phyloP scores from a whole-genome alignment of 2,888 invertebrate species.

The Isotomurus palustris region DNA sequence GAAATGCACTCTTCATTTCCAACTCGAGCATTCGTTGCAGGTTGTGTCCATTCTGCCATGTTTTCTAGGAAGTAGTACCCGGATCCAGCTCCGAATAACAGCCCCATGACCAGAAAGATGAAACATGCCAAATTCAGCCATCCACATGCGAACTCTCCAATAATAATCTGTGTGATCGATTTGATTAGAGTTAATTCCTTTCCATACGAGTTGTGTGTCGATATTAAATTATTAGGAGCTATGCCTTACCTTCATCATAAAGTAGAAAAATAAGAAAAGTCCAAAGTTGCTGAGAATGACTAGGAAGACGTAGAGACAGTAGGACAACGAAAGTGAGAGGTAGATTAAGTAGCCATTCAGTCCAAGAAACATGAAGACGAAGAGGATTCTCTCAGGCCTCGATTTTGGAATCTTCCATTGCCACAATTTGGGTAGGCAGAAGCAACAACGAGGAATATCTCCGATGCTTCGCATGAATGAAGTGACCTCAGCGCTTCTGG shows the following conservation, averaged over 20 bases:
- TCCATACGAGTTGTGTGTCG: too few species aligned
- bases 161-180: neutral
- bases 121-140: slow-evolving; percentile 2
- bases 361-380: neutral
- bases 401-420: slow-evolving; percentile 7
- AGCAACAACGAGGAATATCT: slow-evolving; percentile 6
- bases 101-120: neutral
- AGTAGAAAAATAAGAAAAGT: slow-evolving; percentile 1
- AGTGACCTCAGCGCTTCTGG: neutral
- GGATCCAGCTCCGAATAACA: neutral
- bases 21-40: neutral
- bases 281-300: slow-evolving; percentile 1
- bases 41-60: neutral
- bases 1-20: slow-evolving; percentile 2
- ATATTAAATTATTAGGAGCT: too few species aligned
- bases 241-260: slow-evolving; percentile 7
- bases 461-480: neutral
- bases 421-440: slow-evolving; percentile 7
- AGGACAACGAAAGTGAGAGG: neutral
- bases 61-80: slow-evolving; percentile 1
- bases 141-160: slow-evolving; percentile 4
- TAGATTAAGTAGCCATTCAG: slow-evolving; percentile 7
- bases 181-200: neutral
- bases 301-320: neutral
- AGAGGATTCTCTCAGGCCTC: neutral